A percentile compares a stretch with the other conserved stretches of the same genome.
These are phyloP conservation scores for Pristionchus mayeri DNA, from an alignment of 2,888 invertebrate genomes.

Conservation along the genomic window DNA sequence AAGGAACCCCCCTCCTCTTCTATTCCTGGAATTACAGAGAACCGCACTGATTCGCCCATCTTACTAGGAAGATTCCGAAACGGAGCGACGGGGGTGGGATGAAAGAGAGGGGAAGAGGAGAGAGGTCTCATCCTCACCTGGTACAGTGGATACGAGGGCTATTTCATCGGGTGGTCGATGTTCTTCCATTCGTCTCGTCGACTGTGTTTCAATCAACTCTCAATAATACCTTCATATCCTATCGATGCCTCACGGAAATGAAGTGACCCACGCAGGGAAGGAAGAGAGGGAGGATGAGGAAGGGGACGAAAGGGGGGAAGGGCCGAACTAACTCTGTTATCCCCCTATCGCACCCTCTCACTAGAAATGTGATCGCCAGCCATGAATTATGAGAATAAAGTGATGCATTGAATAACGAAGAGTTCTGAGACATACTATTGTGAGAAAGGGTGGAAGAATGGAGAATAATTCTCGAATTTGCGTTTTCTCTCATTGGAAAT, in stretches of 20 bases:
- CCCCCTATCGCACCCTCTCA: background rate
- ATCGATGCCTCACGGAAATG: too few species aligned
- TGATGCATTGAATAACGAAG: background rate
- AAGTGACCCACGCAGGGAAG: conserved; percentile 15
- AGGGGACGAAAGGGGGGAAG: background rate
- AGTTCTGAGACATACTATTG: background rate
- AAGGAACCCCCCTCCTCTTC: too few species aligned
- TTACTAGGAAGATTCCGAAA: too few species aligned
- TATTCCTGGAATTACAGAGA: too few species aligned
- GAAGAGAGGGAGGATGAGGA: background rate
- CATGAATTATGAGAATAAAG: background rate
- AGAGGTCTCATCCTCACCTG: too few species aligned
- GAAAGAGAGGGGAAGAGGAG: too few species aligned
- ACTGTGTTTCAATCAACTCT: too few species aligned
- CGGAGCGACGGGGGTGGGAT: too few species aligned
- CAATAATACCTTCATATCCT: too few species aligned
- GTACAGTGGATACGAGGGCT: background rate
- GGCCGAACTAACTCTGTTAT: background rate
- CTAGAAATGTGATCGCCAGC: background rate
- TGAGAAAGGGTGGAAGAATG: background rate
- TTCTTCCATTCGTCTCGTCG: too few species aligned
- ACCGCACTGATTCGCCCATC: too few species aligned
- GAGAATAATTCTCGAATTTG: background rate
- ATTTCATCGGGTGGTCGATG: conserved; percentile 26
- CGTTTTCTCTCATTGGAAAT: too few species aligned